A percentile compares a stretch with the other conserved stretches of the same genome.
These are phyloP conservation scores for Anhinga rufa DNA, from an alignment of 2,113 vertebrate genomes.

Conservation along the genomic window DNA sequence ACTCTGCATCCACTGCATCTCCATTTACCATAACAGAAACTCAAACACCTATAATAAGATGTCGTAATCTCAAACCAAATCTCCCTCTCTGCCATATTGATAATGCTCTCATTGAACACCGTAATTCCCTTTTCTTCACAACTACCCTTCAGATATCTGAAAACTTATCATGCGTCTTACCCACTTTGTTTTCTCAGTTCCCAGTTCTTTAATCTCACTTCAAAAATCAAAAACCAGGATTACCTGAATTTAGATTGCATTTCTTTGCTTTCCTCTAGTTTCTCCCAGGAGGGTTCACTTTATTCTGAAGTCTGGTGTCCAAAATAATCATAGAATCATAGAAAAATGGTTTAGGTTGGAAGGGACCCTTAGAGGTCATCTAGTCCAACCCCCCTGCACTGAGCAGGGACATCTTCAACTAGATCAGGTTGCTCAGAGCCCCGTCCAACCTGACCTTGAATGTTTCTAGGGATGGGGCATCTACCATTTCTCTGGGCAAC, in stretches of 20 bases:
- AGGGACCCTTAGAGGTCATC: too few species aligned
- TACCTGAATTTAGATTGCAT: neutral
- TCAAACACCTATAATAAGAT: neutral
- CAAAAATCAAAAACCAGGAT: neutral
- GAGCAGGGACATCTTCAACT: too few species aligned
- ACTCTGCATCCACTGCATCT: neutral
- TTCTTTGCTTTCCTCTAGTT: neutral
- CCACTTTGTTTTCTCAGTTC: neutral
- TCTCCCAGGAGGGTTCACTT: neutral
- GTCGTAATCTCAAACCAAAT: neutral
- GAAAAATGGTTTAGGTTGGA: too few species aligned
- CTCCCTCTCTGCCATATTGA: neutral
- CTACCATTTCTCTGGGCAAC: too few species aligned
- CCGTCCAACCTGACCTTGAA: too few species aligned
- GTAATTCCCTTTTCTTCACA: neutral
- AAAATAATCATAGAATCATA: neutral
- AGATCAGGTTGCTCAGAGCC: too few species aligned
- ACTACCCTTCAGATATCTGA: neutral
- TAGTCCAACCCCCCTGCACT: too few species aligned
- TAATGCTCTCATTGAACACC: neutral
- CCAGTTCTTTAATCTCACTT: neutral
- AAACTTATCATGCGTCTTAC: neutral
- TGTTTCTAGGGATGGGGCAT: too few species aligned
- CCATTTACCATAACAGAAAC: neutral
- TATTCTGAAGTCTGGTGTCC: neutral